phyloP scores from a whole-genome alignment of 2,888 invertebrate genomes.

The Cataglyphis cursor region DNA sequence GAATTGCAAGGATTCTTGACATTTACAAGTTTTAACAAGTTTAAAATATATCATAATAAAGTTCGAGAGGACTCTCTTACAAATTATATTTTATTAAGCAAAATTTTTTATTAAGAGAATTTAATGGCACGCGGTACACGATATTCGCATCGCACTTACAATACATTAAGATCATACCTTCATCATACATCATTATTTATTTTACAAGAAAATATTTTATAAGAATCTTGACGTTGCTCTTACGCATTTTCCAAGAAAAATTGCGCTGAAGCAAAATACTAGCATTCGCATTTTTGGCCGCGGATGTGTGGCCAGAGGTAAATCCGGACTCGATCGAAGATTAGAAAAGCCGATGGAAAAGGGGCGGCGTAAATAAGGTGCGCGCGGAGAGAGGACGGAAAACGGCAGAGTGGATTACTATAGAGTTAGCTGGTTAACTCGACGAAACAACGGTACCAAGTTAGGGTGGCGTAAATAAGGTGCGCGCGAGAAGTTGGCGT shows the following conservation, averaged over 20 bases:
- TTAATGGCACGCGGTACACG: background rate
- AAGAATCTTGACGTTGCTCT: background rate
- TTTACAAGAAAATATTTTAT: background rate
- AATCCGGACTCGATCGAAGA: conserved; percentile 40
- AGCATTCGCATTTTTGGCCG: conserved; percentile 58
- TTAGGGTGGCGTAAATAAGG: no score
- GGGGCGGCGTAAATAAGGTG: conserved; percentile 56
- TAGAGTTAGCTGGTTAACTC: conserved; percentile 85
- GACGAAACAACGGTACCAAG: conserved; percentile 84
- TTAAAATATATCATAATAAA: background rate
- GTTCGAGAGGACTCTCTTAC: no score
- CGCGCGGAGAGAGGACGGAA: conserved; percentile 64
- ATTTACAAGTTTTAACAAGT: background rate
- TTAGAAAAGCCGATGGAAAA: conserved; percentile 35
- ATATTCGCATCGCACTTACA: background rate
- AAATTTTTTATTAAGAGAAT: background rate
- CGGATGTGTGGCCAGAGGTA: conserved; percentile 53
- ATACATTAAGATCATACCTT: background rate
- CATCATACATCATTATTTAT: background rate
- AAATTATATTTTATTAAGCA: no score
- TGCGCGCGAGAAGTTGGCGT: conserved; percentile 83
- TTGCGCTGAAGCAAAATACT: background rate
- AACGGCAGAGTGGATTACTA: conserved; percentile 77
- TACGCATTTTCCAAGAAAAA: background rate
- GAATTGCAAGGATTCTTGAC: background rate